Evolutionary conservation across 2,888 invertebrate species (phyloP).

Genomic region (Melinaea menophilus): DNA sequence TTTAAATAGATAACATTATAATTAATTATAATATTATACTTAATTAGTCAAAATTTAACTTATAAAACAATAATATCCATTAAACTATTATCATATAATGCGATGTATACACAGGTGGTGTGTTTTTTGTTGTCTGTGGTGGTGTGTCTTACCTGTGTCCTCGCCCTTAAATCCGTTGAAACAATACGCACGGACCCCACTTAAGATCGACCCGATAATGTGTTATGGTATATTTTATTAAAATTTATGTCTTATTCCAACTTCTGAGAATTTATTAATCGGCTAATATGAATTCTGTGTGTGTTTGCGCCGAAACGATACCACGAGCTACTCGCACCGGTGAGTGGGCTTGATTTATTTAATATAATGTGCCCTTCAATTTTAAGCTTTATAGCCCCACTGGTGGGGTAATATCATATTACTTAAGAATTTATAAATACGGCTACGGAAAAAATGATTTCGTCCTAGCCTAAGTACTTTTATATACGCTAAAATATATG

Average conservation of each 20-base stretch:
- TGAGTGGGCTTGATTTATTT: constrained; percentile 7
- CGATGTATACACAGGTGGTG: not conserved
- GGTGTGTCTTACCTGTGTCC: constrained; percentile 7
- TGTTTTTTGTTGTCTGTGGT: not conserved
- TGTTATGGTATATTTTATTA: constrained; percentile 68
- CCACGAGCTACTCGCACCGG: constrained; percentile 33
- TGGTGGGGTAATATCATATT: not conserved
- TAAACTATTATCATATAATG: no score
- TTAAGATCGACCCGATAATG: constrained; percentile 65
- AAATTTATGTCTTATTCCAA: constrained; percentile 76
- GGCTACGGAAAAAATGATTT: no score
- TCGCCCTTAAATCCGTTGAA: constrained; percentile 40
- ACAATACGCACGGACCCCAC: constrained; percentile 54
- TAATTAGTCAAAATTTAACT: no score
- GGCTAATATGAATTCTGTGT: constrained; percentile 73
- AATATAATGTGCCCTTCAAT: no score
- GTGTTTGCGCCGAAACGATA: constrained; percentile 57
- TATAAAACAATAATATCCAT: no score
- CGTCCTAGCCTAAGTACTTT: not conserved
- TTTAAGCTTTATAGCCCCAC: not conserved
- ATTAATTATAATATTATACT: no score
- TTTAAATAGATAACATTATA: constrained; percentile 27
- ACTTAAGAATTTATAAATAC: no score
- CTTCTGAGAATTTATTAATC: constrained; percentile 75
- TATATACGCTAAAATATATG: not conserved